Evolutionary conservation across 2,113 vertebrate species (phyloP), one percentile per base, ranked within the genome.

Genomic region (Nesoenas mayeri): DNA sequence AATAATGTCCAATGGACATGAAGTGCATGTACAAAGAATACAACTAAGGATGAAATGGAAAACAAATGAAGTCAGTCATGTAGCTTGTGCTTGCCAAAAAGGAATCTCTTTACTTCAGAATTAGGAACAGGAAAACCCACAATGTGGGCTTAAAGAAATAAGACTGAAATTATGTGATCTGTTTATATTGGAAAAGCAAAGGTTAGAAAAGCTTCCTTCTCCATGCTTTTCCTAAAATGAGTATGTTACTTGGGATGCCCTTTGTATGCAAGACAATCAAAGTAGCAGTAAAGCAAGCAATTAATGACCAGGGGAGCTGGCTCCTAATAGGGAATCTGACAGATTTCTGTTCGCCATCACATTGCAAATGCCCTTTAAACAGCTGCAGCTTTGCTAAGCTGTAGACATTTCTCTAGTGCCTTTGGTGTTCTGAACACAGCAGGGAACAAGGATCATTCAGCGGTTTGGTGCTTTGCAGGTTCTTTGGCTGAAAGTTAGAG

Each of bases 331-430:
- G 6, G 9, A 4, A 51, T 36, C 42, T 19, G 22, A 12, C 2
- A 17, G n/a, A 9, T 40, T 40, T 71, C 21, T 57, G 21, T 60
- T 19, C 50, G 20, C 32, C 25, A 0, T 64, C 16, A 19, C 11
- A 3, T 29, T 28, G 25, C 16, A 51, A 25, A 11, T 44, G 3
- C 1, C 61, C 56, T 44, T 42, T 26, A 11, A 62, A 32, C 3
- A 62, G 32, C 28, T 47, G 36, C 13, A 51, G 22, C 9, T 85
- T 66, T 67, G 19, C 15, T 9, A n/a, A 64, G 8, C 6, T 14
- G 1, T 32, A 65, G 12, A 2, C 1, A 0, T 8, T 38, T 67
- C 14, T 78, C 14, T 12, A 31, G 22, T 38, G 17, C 28, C 15
- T 67, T 74, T 1, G 32, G 26, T 42, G 22, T 26, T 73, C 32